Base-by-base conservation (phyloP, 2,797 vertebrate genomes). In the Pseudochirops corinnae region DNA sequence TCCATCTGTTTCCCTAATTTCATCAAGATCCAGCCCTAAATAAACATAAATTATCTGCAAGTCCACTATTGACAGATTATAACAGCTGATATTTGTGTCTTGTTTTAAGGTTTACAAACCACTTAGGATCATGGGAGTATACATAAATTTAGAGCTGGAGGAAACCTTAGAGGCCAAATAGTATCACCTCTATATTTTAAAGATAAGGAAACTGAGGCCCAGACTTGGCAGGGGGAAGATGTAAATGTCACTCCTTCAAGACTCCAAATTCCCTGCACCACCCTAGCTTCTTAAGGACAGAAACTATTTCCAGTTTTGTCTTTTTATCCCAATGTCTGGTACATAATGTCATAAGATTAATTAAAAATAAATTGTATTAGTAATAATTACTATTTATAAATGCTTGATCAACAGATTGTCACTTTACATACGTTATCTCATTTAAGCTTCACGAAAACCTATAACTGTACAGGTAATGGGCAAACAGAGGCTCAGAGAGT, bases 11-110 rank as follows among this genome's bases (percentile, higher is more conserved):
- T 58, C 46, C 46, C 46, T 55, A n/a, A 39, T 4, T 91, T 55
- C 56, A 74, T 13, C n/a, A 0, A 94, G 91, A 31, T 56, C 56
- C 26, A 82, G 21, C 26, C 92, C 62, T 24, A 55, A 52, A 33
- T 28, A 93, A 96, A 91, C 58, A 39, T 90, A 95, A 92, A 56
- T 90, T 53, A 53, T 16, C 39, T 39, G 26, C 10, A 67, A n/a
- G 9, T 46, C 39, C 39, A 82, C 21, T 26, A 46, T 3, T 82
- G 74, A 82, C 74, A 82, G 74, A 82, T 33, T 46, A 24, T 11
- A 82, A 82, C 39, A 82, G 7, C 74, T 26, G 18, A 46, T 82
- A 82, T 26, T 46, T 46, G 24, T 46, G n/a, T 46, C 21, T 16
- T 39, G 1, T 74, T 74, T 74, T 74, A 39, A 74, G n/a, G 18